Evolutionary conservation across 2,888 invertebrate species (phyloP).

Genomic region (Troilus luridus): DNA sequence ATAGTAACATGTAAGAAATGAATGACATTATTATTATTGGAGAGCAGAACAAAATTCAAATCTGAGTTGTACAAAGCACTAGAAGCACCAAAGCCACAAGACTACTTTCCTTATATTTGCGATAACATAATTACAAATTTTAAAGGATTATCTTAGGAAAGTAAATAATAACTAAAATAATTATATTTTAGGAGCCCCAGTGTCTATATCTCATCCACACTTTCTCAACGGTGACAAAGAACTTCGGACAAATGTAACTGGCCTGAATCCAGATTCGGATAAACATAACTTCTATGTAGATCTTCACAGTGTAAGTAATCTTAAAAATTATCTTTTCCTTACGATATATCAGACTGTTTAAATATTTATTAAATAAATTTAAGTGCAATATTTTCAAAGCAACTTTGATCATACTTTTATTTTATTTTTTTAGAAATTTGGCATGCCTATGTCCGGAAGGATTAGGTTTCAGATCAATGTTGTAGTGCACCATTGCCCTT

Average conservation of each 20-base stretch:
- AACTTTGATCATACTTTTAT: not conserved
- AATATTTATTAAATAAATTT: not conserved
- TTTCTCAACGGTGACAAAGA: slow-evolving; percentile 78
- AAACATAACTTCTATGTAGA: slow-evolving; percentile 80
- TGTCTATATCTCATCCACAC: slow-evolving; percentile 82
- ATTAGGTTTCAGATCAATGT: slow-evolving; percentile 63
- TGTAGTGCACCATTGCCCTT: slow-evolving; percentile 57
- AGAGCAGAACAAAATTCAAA: not conserved
- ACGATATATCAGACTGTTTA: not conserved
- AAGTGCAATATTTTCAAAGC: not conserved
- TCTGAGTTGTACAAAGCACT: not conserved
- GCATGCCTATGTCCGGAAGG: slow-evolving; percentile 62
- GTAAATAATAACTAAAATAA: not conserved
- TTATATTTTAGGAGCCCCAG: slow-evolving; percentile 74
- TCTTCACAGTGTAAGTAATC: slow-evolving; percentile 75
- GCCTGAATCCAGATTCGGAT: slow-evolving; percentile 75
- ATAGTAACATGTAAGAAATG: not conserved
- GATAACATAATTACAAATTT: not conserved
- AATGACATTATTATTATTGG: not conserved
- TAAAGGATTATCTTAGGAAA: not conserved
- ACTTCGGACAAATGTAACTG: slow-evolving; percentile 74
- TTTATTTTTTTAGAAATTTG: slow-evolving; percentile 52
- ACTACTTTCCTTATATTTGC: not conserved
- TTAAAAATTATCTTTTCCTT: not conserved
- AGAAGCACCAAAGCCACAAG: not conserved